These are phyloP conservation scores for Cristatella mucedo DNA, from an alignment of 2,888 invertebrate species.

Conservation along the genomic window DNA sequence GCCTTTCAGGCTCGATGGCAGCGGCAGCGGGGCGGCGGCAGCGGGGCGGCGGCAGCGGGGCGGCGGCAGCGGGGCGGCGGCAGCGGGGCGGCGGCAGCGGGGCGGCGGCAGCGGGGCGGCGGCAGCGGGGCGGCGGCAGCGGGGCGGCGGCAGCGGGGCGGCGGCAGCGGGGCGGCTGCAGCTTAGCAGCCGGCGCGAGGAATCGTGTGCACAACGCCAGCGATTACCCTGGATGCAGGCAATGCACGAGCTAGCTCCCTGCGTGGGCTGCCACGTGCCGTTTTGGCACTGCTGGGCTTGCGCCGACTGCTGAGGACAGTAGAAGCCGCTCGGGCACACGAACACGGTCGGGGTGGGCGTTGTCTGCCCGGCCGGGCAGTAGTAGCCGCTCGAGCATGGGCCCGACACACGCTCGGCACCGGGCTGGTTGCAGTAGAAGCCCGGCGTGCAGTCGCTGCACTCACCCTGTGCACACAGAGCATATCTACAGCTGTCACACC, in stretches of 20 bases:
- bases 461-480: slow-evolving; percentile 13
- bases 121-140: no score
- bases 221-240: no score
- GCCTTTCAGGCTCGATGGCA: no score
- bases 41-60: no score
- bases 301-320: slow-evolving; percentile 19
- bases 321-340: slow-evolving; percentile 24
- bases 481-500: background rate
- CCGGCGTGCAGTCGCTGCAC: slow-evolving; percentile 22
- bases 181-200: no score
- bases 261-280: slow-evolving; percentile 23
- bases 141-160: no score
- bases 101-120: no score
- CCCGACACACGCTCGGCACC: slow-evolving; percentile 19
- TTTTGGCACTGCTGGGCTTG: slow-evolving; percentile 20
- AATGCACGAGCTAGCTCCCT: slow-evolving; percentile 21
- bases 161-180: no score
- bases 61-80: no score
- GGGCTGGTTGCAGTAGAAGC: slow-evolving; percentile 25
- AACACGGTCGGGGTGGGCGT: slow-evolving; percentile 22
- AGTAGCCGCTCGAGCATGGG: slow-evolving; percentile 26
- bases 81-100: no score
- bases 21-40: no score
- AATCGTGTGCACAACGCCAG: no score
- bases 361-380: slow-evolving; percentile 27